Evolutionary conservation across 2,113 vertebrate genomes (phyloP), one percentile per base, ranked within the genome.

Genomic region (Grus americana): DNA sequence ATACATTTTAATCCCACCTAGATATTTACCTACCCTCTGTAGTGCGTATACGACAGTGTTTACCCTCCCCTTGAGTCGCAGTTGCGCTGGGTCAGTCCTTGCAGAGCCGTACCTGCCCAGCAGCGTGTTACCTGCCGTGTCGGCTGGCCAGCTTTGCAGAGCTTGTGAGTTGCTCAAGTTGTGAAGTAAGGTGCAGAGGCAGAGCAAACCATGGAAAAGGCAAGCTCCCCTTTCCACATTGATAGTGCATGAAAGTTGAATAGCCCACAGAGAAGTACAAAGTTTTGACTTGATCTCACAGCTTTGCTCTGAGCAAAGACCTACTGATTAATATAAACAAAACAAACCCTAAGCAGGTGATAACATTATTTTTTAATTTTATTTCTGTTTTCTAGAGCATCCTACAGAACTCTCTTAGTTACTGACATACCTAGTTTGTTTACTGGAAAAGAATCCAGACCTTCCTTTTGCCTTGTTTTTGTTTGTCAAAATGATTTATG

Each of bases 1-100:
- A 9, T 54, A 19, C 5, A 5, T 71, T 68, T 79, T 15, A 78
- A 58, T 49, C 5, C 0, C 3, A 0, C 11, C 19, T 73, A 11
- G 34, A 15, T 67, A 8, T 82, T 81, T 79, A 16, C 40, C 30
- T 29, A 1, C 59, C 16, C 17, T 70, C 32, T 46, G 23, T 20
- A 17, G 38, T 3, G 27, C 22, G 9, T 21, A 13, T 44, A 5
- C 23, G n/a, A 8, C 44, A 0, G 2, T 38, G 74, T 27, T 22
- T 21, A 30, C 44, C 10, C 36, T 83, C 20, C 34, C 9, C 34
- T 30, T 18, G 22, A 30, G 8, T 7, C 3, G 1, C 26, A 22
- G 23, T 8, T 68, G 46, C 1, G 0, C 49, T 18, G 22, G 32
- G 36, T 38, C 20, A 12, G 34, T 12, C 21, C 52, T 62, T 38